These are phyloP conservation scores for Danio rerio DNA, from an alignment of 2,113 vertebrate species.

Conservation along the genomic window GRCz12tu NC_133182.1:5408501-5409000, in stretches of 20 bases:
- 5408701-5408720: background rate
- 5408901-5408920: too few species aligned
- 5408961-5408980: background rate
- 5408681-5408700: too few species aligned
- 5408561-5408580: background rate
- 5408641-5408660: too few species aligned
- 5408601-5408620: background rate
- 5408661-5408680: background rate
- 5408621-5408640: background rate
- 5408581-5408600: background rate
- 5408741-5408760: background rate
- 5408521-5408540: background rate
- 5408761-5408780: too few species aligned
- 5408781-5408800: too few species aligned
- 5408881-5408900: too few species aligned
- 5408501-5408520: too few species aligned
- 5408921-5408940: background rate
- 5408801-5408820: too few species aligned
- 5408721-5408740: background rate
- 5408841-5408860: too few species aligned
- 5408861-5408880: too few species aligned
- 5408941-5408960: constrained; percentile 25
- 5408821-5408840: too few species aligned
- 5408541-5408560: background rate
- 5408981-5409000: background rate